These are phyloP conservation scores for Xestoiulus laeticollis DNA, from an alignment of 2,888 invertebrate species.

Conservation along the genomic window DNA sequence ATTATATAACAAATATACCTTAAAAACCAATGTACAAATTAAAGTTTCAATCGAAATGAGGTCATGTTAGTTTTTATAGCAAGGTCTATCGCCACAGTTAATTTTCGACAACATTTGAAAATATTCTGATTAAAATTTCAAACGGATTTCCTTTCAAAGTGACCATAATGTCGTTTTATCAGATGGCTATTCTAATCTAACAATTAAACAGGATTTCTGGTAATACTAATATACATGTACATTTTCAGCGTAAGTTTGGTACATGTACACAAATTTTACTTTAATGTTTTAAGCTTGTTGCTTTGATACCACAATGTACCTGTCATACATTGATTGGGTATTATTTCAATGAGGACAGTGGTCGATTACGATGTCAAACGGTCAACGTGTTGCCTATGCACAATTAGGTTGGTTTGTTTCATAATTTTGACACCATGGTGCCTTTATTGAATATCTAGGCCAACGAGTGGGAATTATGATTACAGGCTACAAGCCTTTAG, in stretches of 20 bases:
- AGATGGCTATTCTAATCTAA: neutral
- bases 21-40: neutral
- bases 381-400: slow-evolving; percentile 2
- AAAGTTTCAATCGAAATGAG: neutral
- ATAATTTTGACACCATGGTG: neutral
- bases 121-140: neutral
- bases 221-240: neutral
- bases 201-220: neutral
- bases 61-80: neutral
- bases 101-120: neutral
- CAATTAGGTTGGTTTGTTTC: neutral
- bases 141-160: slow-evolving; percentile 20
- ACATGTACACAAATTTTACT: neutral
- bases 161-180: neutral
- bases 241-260: neutral
- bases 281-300: neutral
- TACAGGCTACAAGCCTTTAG: neutral
- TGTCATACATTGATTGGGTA: neutral
- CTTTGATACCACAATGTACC: neutral
- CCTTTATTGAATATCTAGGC: neutral
- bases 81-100: neutral
- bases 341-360: neutral
- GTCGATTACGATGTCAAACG: slow-evolving; percentile 14
- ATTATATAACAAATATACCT: neutral
- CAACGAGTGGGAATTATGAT: neutral